Conservation (phyloP, 2,888 invertebrate genomes). For the Trichogramma evanescens region DNA sequence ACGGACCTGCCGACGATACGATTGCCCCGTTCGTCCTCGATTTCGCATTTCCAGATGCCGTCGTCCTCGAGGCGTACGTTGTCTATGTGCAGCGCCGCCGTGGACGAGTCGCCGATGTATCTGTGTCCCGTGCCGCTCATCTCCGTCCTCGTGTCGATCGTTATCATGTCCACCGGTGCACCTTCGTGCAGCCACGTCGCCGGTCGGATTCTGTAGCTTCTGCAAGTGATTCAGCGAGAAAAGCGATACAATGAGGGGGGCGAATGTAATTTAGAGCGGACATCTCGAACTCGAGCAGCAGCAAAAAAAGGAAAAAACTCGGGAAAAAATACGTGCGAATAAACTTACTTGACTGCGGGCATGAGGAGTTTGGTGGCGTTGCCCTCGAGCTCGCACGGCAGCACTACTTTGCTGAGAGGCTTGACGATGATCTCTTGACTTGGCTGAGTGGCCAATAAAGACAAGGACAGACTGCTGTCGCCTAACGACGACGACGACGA, state of each 20-base stretch:
- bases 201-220: constrained; percentile 42
- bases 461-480: constrained; percentile 25
- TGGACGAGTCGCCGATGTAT: constrained; percentile 44
- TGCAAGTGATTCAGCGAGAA: too few species aligned
- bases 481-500: neutral
- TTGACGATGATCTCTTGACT: constrained; percentile 41
- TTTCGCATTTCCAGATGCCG: constrained; percentile 66
- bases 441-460: constrained; percentile 31
- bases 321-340: neutral
- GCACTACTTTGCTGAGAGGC: constrained; percentile 41
- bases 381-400: constrained; percentile 43
- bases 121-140: constrained; percentile 46
- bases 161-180: constrained; percentile 43
- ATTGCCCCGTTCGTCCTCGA: constrained; percentile 58
- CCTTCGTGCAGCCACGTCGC: constrained; percentile 44
- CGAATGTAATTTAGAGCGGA: too few species aligned
- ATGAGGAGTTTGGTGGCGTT: constrained; percentile 40
- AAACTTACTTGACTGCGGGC: constrained; percentile 37
- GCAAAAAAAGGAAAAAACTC: too few species aligned
- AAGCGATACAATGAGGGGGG: too few species aligned
- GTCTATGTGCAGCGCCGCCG: constrained; percentile 50
- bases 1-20: constrained; percentile 60
- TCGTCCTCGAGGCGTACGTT: constrained; percentile 59
- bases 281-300: too few species aligned
- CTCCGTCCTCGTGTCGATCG: constrained; percentile 44